phyloP scores from a whole-genome alignment of 2,797 vertebrate species.

The Galago senegalensis region DNA sequence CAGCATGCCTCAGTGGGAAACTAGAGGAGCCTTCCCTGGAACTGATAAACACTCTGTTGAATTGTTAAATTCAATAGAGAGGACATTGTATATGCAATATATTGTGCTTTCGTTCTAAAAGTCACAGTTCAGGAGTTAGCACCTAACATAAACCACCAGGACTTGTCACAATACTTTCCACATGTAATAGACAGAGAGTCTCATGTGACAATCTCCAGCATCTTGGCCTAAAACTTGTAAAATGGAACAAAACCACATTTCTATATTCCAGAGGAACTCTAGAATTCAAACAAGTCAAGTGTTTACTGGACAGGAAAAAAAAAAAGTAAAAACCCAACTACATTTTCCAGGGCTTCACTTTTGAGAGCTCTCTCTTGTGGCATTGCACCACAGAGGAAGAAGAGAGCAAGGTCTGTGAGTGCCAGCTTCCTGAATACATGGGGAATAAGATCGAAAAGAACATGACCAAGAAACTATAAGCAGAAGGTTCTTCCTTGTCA shows the following conservation, averaged over 20 bases:
- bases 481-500: conserved; percentile 71
- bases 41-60: conserved; percentile 27
- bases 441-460: conserved; percentile 73
- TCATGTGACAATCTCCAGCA: conserved; percentile 61
- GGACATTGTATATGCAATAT: background rate
- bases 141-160: conserved; percentile 51
- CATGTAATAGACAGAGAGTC: background rate
- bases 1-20: conserved; percentile 10
- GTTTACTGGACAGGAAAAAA: conserved; percentile 66
- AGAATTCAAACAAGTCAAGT: conserved; percentile 40
- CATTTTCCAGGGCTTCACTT: conserved; percentile 26
- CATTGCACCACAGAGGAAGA: conserved; percentile 18
- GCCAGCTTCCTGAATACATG: conserved; percentile 66
- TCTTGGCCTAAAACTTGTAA: conserved; percentile 64
- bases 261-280: conserved; percentile 55
- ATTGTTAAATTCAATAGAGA: background rate
- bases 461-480: conserved; percentile 73
- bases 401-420: conserved; percentile 59
- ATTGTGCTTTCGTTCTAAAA: conserved; percentile 65
- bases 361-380: background rate
- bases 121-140: conserved; percentile 56
- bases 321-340: conserved; percentile 60
- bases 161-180: conserved; percentile 55
- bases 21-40: background rate
- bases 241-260: conserved; percentile 73